phyloP scores from a whole-genome alignment of 2,797 vertebrate species.

The Spea hammondii region DNA sequence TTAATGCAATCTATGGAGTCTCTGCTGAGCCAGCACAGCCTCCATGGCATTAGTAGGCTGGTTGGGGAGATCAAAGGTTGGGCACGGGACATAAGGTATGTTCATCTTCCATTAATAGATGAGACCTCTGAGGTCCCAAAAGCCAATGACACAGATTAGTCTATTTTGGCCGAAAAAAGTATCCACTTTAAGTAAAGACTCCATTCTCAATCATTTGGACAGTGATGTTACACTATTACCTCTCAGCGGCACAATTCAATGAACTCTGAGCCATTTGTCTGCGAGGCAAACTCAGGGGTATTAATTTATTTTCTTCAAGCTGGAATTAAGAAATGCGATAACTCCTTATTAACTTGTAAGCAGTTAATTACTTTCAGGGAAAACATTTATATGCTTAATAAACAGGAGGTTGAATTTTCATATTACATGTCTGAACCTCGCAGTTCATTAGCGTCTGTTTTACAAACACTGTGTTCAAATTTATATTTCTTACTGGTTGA shows the following conservation, averaged over 20 bases:
- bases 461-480: slow-evolving; percentile 50
- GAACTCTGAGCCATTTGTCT: slow-evolving; percentile 7
- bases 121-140: too few species aligned
- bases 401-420: slow-evolving; percentile 46
- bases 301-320: slow-evolving; percentile 48
- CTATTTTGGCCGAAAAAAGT: too few species aligned
- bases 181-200: too few species aligned
- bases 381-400: slow-evolving; percentile 41
- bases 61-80: too few species aligned
- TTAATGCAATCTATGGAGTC: too few species aligned
- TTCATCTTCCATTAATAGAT: too few species aligned
- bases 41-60: too few species aligned
- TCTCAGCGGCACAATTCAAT: background rate
- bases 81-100: too few species aligned
- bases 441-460: slow-evolving; percentile 50
- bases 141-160: too few species aligned
- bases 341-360: slow-evolving; percentile 52
- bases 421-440: slow-evolving; percentile 42
- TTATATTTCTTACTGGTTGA: slow-evolving; percentile 63
- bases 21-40: too few species aligned
- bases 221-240: too few species aligned
- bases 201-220: too few species aligned
- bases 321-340: slow-evolving; percentile 49
- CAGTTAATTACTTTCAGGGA: slow-evolving; percentile 47
- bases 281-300: slow-evolving; percentile 11